These are phyloP conservation scores for Diacarnus erythraeanus DNA, from an alignment of 37 sponge, comb jelly and placozoan genomes.

Conservation along the genomic window DNA sequence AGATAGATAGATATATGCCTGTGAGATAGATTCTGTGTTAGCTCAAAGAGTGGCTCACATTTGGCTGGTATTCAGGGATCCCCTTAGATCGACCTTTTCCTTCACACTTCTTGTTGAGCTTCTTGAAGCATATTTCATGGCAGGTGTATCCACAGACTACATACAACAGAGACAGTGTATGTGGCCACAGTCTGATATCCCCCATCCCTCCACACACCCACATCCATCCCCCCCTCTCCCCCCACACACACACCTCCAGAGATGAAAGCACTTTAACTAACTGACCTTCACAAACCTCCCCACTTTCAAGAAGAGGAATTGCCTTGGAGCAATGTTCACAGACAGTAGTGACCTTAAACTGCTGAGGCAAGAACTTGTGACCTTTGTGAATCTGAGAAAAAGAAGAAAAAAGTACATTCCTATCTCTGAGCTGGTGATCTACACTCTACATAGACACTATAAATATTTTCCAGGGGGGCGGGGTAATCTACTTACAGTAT, in stretches of 20 bases:
- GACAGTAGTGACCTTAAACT: constrained; percentile 80
- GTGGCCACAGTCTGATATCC: no score
- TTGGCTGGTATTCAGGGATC: constrained; percentile 20
- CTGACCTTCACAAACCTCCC: constrained; percentile 80
- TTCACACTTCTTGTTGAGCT: constrained; percentile 59
- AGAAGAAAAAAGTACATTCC: neutral
- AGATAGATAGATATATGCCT: neutral
- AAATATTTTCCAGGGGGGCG: neutral
- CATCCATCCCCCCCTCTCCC: no score
- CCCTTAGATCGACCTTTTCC: constrained; percentile 33
- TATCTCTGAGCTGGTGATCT: no score
- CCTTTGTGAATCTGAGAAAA: constrained; percentile 59
- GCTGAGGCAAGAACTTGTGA: constrained; percentile 64
- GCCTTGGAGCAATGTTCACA: constrained; percentile 75
- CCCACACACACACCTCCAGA: no score
- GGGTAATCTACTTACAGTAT: neutral
- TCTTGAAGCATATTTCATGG: constrained; percentile 67
- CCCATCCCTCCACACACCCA: no score
- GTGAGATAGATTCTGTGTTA: neutral
- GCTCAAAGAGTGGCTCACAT: neutral
- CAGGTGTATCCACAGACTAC: constrained; percentile 75
- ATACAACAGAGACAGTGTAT: no score
- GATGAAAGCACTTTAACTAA: neutral
- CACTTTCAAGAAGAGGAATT: constrained; percentile 73
- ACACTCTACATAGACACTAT: no score